Conservation (phyloP, 2,888 invertebrate species). For the Trichogramma dendrolimi region DNA sequence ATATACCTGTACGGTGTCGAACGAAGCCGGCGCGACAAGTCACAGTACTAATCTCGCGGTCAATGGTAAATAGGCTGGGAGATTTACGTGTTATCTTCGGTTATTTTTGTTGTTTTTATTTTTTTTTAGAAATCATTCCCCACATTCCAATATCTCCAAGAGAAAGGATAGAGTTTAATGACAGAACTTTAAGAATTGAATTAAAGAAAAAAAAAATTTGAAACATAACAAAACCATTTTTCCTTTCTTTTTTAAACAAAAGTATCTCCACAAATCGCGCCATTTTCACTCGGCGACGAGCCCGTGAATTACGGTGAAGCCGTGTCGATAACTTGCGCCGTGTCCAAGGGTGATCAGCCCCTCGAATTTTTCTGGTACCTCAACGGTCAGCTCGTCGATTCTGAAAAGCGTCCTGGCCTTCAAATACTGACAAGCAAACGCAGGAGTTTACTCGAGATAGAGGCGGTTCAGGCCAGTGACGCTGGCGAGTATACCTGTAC, state of each 20-base stretch:
- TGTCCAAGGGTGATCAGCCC: conserved; percentile 71
- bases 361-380: conserved; percentile 71
- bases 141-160: background rate
- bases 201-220: background rate
- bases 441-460: conserved; percentile 63
- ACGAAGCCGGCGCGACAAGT: conserved; percentile 67
- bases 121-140: no score
- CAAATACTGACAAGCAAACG: conserved; percentile 54
- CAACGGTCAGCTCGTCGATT: conserved; percentile 58
- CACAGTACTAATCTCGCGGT: conserved; percentile 64
- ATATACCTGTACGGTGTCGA: conserved; percentile 72
- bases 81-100: background rate
- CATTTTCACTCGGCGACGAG: conserved; percentile 67
- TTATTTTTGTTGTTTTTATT: background rate
- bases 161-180: background rate
- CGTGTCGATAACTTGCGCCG: conserved; percentile 65
- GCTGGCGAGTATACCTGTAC: conserved; percentile 74
- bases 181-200: background rate
- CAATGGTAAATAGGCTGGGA: conserved; percentile 59
- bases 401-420: conserved; percentile 49
- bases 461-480: conserved; percentile 65
- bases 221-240: background rate
- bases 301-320: conserved; percentile 67
- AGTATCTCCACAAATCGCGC: conserved; percentile 71
- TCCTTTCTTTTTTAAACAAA: conserved; percentile 32